Percentiles rank a stretch among this genome's conserved stretches.
Conservation (phyloP, 2,797 vertebrate genomes). For the Epinephelus coioides region DNA sequence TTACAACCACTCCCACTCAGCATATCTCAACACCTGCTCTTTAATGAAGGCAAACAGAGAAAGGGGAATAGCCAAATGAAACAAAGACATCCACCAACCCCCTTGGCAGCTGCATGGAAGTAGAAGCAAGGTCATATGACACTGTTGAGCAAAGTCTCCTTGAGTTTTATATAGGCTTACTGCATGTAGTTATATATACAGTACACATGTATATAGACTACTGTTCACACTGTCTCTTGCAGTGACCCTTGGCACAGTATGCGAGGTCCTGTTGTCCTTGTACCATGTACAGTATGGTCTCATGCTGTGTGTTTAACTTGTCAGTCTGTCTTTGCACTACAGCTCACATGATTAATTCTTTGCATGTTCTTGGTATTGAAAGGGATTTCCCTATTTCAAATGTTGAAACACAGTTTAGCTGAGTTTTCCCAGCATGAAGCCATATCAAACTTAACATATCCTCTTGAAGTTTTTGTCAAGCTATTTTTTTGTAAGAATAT, state of each 20-base stretch:
- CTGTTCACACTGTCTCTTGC: slow-evolving; percentile 23
- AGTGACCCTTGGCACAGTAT: slow-evolving; percentile 57
- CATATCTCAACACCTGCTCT: slow-evolving; percentile 84
- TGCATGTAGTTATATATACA: slow-evolving; percentile 48
- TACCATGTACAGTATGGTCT: slow-evolving; percentile 25
- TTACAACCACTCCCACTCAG: slow-evolving; percentile 75
- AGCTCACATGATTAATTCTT: background rate
- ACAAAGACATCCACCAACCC: slow-evolving; percentile 70
- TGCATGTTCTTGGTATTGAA: background rate
- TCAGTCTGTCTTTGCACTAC: background rate
- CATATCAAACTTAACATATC: background rate
- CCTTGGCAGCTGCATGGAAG: slow-evolving; percentile 74
- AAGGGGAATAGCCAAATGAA: slow-evolving; percentile 68
- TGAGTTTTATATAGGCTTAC: slow-evolving; percentile 63
- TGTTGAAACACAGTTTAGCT: background rate
- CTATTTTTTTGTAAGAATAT: background rate
- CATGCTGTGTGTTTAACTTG: slow-evolving; percentile 9
- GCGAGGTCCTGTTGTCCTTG: slow-evolving; percentile 37
- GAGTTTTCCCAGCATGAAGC: background rate
- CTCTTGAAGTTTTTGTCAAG: background rate
- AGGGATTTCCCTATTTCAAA: background rate
- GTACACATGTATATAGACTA: slow-evolving; percentile 42
- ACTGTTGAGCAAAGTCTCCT: slow-evolving; percentile 57
- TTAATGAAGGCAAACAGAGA: slow-evolving; percentile 79
- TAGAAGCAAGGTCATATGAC: slow-evolving; percentile 67